Evolutionary conservation across 2,113 vertebrate genomes (phyloP).

Genomic region (Callopanchax toddi): DNA sequence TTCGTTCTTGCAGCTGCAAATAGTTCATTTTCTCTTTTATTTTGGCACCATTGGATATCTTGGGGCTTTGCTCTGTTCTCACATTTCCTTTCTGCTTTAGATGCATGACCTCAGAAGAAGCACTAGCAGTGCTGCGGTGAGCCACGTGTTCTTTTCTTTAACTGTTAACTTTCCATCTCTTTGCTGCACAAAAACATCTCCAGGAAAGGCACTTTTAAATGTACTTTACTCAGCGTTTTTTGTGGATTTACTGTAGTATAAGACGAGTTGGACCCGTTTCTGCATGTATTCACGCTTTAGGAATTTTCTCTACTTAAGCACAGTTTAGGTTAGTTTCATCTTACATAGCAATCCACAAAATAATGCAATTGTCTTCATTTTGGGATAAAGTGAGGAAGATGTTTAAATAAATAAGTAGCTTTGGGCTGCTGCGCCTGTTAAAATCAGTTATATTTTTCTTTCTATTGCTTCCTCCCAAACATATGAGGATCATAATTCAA

Average conservation of each 20-base stretch:
- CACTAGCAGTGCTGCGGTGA: background rate
- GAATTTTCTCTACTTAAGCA: too few species aligned
- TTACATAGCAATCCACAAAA: background rate
- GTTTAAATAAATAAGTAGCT: background rate
- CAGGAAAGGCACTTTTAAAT: background rate
- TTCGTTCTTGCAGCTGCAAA: constrained; percentile 34
- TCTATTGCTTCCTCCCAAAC: background rate
- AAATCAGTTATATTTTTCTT: background rate
- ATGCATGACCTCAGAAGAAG: constrained; percentile 3
- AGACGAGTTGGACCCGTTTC: background rate
- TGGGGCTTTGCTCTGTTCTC: constrained; percentile 26
- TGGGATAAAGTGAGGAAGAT: background rate
- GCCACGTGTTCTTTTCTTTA: background rate
- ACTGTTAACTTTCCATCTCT: background rate
- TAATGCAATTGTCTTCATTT: background rate
- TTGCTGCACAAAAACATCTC: background rate
- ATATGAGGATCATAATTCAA: too few species aligned
- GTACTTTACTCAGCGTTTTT: background rate
- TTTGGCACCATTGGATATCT: constrained; percentile 20
- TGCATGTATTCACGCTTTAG: too few species aligned
- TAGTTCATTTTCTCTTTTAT: constrained; percentile 24
- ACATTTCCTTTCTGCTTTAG: constrained; percentile 23
- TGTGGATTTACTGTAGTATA: background rate
- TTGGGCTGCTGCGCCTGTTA: background rate
- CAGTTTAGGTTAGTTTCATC: background rate